Base-by-base conservation (phyloP, 2,797 vertebrate genomes). In the Tragopan temminckii region DNA sequence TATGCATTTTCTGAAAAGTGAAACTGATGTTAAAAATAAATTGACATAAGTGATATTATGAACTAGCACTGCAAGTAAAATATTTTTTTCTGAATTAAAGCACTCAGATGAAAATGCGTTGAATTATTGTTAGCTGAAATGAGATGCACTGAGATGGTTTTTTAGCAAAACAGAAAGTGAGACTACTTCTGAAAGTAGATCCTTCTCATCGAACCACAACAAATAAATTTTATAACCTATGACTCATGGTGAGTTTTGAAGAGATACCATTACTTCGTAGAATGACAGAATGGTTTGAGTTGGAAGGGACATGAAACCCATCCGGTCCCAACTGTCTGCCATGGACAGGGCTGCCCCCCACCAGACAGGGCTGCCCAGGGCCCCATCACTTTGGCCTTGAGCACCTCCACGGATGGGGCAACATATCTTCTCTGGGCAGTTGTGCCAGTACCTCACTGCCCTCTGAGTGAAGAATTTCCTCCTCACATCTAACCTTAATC, bases 181-280 rank as follows among this genome's bases (percentile, higher is more conserved):
- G 96, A 64, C 96, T 96, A 72, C 97, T 99, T 88, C 95, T 99
- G 95, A 98, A 98, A 96, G 97, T 97, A 12, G 97, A 98, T 82
- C 98, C 98, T 36, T 97, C 98, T 67, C 98, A 99, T 87, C 97
- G 98, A 95, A 98, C 99, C 85, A 98, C 98, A 31, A 98, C 97
- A 70, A 98, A 97, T 92, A 97, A 99, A 94, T 97, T 98, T 52
- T 98, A 98, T 94, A 98, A 96, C 90, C 97, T 98, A 35, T 98
- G 98, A 98, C 96, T 99, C 96, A 98, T 97, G 72, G 98, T 98
- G 97, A 97, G 98, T 94, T 88, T 85, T 89, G 45, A 69, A 59
- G 31, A 67, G 21, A 12, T 64, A 33, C 29, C 2, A 18, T 69
- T 87, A 92, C 67, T 59, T 90, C 68, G 59, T 23, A n/a, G 52